Evolutionary conservation across 1,140 invertebrate genomes (phyloP), one percentile per base, ranked within the genome.

Genomic region (Zaprionus inermis): DNA sequence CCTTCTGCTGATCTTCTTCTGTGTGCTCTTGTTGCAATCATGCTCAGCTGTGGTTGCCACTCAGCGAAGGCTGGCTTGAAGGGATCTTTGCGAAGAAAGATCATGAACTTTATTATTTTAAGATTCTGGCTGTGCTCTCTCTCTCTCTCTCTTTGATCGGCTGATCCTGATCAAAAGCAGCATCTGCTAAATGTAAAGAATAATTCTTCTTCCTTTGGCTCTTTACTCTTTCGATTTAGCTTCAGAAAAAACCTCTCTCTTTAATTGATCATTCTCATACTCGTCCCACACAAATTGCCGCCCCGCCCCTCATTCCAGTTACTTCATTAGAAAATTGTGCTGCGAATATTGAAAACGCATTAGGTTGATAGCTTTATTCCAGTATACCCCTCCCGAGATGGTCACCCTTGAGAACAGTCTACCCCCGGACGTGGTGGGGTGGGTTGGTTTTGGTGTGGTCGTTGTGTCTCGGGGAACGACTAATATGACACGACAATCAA

Each of bases 341-440:
- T 44, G 68, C 71, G 67, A 69, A 78, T 76, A 86, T 88, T 82
- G 84, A 68, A 88, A 89, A 89, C 67, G 70, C 83, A 88, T 88
- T 88, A 88, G 67, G 61, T 61, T 88, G 80, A 88, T 89, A 80
- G 70, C 79, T 89, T 88, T 49, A 88, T 89, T 18, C 52, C 49
- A 44, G 2, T 41, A 51, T 9, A 1, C 24, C 24, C 24, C 3
- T 1, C 34, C 22, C 18, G 51, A 44, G 60, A 32, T 44, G 51
- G 52, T 60, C 38, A 55, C 60, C 51, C 59, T 64, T 54, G 56
- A 22, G 49, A 14, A 38, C 22, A 32, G 24, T 60, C 59, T 58
- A 60, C 68, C 72, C 54, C 44, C n/a, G 30, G 30, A 6, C 1
- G 30, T 2, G 30, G 1, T 9, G 30, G 30, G 5, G 1, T 4